Evolutionary conservation across 2,113 vertebrate species (phyloP).

Genomic region (Prionailurus viverrinus): DNA sequence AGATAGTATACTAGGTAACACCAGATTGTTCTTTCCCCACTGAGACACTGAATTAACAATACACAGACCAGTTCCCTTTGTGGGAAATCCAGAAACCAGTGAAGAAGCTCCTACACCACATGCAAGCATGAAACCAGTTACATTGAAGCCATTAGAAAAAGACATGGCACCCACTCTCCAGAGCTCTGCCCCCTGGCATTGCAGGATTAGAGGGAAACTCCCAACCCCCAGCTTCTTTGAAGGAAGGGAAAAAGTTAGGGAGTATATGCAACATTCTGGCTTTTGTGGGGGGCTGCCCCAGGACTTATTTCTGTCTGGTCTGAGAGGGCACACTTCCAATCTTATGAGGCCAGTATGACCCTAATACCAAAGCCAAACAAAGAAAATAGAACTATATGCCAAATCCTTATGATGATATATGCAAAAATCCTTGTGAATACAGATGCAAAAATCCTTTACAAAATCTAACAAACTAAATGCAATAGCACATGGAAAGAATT

Average conservation of each 20-base stretch:
- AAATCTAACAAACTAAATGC: neutral
- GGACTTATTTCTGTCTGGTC: neutral
- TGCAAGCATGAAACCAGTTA: neutral
- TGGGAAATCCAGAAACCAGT: neutral
- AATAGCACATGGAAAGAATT: neutral
- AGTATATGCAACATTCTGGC: neutral
- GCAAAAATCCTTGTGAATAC: neutral
- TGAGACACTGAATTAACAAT: slow-evolving; percentile 2
- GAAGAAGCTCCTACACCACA: neutral
- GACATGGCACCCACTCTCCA: neutral
- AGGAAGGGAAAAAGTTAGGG: neutral
- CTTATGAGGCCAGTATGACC: neutral
- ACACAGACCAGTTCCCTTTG: neutral
- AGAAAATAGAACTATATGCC: neutral
- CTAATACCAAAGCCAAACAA: neutral
- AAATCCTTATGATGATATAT: neutral
- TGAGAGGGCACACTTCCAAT: neutral
- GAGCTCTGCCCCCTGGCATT: neutral
- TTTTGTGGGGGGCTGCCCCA: neutral
- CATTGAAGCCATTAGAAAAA: neutral
- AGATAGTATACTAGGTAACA: neutral
- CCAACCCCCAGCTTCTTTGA: neutral
- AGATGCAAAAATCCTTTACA: neutral
- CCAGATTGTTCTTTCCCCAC: neutral
- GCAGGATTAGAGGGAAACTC: neutral